Evolutionary conservation across 64 coral and sea anemone genomes (phyloP).

Genomic region (Dendrophyllia cribrosa): DNA sequence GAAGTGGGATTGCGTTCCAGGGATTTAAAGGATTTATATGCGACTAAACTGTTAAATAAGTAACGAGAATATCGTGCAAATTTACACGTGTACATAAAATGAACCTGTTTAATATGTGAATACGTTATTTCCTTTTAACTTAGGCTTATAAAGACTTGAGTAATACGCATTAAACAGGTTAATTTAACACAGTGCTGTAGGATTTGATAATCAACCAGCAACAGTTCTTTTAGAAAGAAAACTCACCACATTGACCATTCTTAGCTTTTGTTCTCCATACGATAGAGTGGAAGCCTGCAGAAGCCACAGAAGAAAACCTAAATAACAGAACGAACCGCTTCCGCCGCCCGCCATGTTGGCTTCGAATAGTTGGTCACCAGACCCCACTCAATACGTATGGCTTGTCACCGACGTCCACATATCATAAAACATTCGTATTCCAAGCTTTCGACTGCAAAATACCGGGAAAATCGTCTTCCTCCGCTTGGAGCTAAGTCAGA

Average conservation of each 20-base stretch:
- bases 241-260: constrained; percentile 71
- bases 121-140: background rate
- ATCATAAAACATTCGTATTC: background rate
- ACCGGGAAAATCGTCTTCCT: too few relatives aligned
- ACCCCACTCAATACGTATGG: background rate
- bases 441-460: too few relatives aligned
- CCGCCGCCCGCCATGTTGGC: constrained; percentile 18
- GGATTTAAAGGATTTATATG: too few relatives aligned
- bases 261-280: constrained; percentile 22
- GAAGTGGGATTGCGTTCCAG: too few relatives aligned
- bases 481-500: too few relatives aligned
- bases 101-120: background rate
- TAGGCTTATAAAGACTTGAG: too few relatives aligned
- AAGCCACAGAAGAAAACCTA: background rate
- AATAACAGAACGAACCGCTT: background rate
- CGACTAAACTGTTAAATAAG: background rate
- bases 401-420: too few relatives aligned
- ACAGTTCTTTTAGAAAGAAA: background rate
- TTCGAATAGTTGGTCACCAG: background rate
- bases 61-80: background rate
- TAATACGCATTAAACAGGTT: too few relatives aligned
- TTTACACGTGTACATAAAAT: constrained; percentile 15
- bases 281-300: background rate
- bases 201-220: too few relatives aligned
- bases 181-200: too few relatives aligned